Base-by-base conservation (phyloP, 2,888 invertebrate genomes). In the Agonopterix heracliana region DNA sequence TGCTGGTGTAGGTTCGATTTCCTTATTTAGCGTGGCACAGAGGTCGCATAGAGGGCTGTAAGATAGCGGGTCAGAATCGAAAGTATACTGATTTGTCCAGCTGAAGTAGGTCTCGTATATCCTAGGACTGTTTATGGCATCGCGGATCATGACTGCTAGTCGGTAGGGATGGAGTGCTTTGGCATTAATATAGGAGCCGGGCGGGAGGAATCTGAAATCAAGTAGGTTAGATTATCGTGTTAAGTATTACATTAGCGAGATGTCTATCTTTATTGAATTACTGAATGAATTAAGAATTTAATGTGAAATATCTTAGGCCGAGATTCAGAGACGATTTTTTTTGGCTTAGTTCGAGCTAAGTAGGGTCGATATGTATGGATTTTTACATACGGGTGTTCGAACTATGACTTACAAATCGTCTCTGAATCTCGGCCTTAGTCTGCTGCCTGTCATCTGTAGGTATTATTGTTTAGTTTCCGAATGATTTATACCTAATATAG, bases 131-230 rank as follows among this genome's bases (percentile, higher is more conserved):
- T 54, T 58, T 0, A 77, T 60, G 2, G 70, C 64, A 17, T 64
- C 53, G 41, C 71, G 46, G 9, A 83, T 80, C 0, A 58, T 46
- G 38, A 58, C 54, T 0, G 83, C 83, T 34, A 83, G 58, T 34
- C 69, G 71, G 55, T 72, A 71, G 0, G 81, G 76, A 44, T 75
- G 70, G 14, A 66, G 45, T n/a, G 70, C 49, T 1, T 60, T 61
- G 0, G 78, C 81, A 52, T 80, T 69, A 41, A 84, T 63, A 52
- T 79, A 83, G 0, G 80, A 79, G 2, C 67, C 70, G 0, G 71
- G 66, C 1, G 79, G 80, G 1, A 81, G 63, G 48, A 79, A 81
- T 59, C 80, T 81, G 63, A 8, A 52, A 54, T 50, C 7, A 38
- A 26, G 38, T 38, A 38, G 11, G 38, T 38, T 38, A 26, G 26